A percentile compares a stretch with the other conserved stretches of the same genome.
phyloP scores from a whole-genome alignment of 2,888 invertebrate genomes.

The Drosophila monieri region DNA sequence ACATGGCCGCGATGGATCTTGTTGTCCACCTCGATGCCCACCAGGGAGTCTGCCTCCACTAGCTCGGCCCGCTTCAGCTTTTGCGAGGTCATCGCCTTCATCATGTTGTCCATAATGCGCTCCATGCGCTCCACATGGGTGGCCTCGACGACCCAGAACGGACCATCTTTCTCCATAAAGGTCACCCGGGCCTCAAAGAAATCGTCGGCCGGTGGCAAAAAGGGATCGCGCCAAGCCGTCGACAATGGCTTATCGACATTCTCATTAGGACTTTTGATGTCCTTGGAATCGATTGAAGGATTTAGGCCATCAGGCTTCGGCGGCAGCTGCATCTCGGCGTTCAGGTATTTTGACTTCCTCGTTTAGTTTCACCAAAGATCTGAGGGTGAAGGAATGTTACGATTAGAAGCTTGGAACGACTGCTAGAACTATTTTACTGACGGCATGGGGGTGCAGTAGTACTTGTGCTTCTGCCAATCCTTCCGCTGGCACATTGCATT shows the following conservation, averaged over 20 bases:
- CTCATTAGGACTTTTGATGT: neutral
- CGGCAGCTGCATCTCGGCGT: no score
- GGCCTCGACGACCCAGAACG: conserved; percentile 46
- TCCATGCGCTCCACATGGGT: conserved; percentile 23
- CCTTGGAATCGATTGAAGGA: neutral
- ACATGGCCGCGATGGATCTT: conserved; percentile 45
- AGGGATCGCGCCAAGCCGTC: conserved; percentile 42
- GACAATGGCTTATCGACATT: neutral
- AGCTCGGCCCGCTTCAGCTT: conserved; percentile 10
- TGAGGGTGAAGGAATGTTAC: no score
- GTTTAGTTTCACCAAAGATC: no score
- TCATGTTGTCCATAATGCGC: conserved; percentile 17
- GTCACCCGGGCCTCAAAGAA: conserved; percentile 51
- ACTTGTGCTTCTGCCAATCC: conserved; percentile 70
- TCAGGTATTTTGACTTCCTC: no score
- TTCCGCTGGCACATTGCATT: conserved; percentile 37
- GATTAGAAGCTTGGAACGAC: neutral
- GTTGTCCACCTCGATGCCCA: conserved; percentile 5
- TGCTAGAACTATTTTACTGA: conserved; percentile 13
- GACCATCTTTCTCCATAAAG: conserved; percentile 33
- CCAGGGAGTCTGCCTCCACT: conserved; percentile 38
- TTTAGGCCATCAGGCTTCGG: no score
- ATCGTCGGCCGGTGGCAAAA: conserved; percentile 18
- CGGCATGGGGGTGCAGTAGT: conserved; percentile 29
- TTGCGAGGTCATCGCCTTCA: neutral